Percentiles rank a stretch among this genome's conserved stretches.
phyloP scores from a whole-genome alignment of 2,797 vertebrate species.

The Halcyon chelicuti region DNA sequence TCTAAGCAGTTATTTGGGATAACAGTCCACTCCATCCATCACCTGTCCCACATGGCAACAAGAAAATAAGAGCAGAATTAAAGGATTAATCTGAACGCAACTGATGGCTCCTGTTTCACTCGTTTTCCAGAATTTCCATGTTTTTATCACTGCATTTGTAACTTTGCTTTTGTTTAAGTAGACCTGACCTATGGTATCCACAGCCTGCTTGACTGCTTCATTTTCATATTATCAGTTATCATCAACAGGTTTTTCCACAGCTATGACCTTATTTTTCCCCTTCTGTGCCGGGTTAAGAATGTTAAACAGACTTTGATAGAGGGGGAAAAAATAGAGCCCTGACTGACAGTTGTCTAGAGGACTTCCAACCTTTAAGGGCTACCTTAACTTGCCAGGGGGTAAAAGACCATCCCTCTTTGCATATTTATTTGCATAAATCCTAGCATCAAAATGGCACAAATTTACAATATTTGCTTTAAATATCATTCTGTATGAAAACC shows the following conservation, averaged over 20 bases:
- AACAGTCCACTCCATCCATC: background rate
- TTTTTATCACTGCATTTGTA: background rate
- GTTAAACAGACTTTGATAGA: background rate
- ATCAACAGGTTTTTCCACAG: conserved; percentile 40
- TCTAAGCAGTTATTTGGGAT: background rate
- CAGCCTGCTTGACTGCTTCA: conserved; percentile 26
- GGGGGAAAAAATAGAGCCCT: background rate
- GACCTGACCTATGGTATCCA: background rate
- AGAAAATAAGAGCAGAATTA: background rate
- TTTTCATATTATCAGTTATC: conserved; percentile 46
- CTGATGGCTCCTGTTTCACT: background rate
- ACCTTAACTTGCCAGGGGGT: background rate
- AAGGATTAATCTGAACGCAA: background rate
- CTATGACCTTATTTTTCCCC: conserved; percentile 35
- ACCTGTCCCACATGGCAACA: background rate
- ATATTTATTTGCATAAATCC: conserved; percentile 58
- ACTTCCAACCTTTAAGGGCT: background rate
- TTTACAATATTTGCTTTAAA: background rate
- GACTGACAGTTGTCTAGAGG: background rate
- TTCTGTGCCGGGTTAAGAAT: conserved; percentile 7
- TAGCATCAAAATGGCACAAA: background rate
- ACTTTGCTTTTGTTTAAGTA: background rate
- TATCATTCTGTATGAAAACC: background rate
- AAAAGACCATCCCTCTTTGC: background rate
- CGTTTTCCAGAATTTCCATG: background rate